Evolutionary conservation across 2,888 invertebrate species (phyloP).

Genomic region (Baccha elongata): DNA sequence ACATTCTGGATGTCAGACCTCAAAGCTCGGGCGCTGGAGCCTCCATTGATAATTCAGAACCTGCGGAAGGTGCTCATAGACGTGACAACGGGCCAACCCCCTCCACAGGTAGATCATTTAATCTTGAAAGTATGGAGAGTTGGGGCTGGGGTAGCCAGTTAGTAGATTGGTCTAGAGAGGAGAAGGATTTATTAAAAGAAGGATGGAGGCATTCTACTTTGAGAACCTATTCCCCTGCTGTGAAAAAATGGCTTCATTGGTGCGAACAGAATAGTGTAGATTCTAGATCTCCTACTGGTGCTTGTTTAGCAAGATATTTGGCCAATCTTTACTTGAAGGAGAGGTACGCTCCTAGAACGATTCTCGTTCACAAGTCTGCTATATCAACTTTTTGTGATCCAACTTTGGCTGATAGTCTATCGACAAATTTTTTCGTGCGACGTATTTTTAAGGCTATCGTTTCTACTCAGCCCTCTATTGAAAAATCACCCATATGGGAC

Average conservation of each 20-base stretch:
- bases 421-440: not conserved
- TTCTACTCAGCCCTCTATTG: conserved; percentile 2
- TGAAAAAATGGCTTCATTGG: conserved; percentile 29
- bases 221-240: conserved; percentile 36
- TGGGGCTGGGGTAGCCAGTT: no score
- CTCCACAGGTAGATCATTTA: conserved; percentile 28
- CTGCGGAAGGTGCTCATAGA: conserved; percentile 13
- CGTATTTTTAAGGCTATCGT: not conserved
- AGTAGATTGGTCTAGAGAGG: no score
- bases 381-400: conserved; percentile 31
- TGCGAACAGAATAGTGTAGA: conserved; percentile 2
- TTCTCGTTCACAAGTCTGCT: no score
- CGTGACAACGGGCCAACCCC: no score
- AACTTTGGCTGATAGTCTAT: not conserved
- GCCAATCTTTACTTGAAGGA: no score
- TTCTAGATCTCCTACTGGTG: conserved; percentile 1
- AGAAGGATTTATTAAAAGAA: no score
- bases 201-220: conserved; percentile 19
- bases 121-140: conserved; percentile 35
- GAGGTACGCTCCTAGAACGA: no score
- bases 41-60: conserved; percentile 11
- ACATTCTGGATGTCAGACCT: conserved; percentile 36
- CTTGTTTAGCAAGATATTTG: conserved; percentile 25
- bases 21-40: conserved; percentile 18
- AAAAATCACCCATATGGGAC: not conserved